phyloP scores from a whole-genome alignment of 2,888 invertebrate species.

The Epinotia brunnichana region DNA sequence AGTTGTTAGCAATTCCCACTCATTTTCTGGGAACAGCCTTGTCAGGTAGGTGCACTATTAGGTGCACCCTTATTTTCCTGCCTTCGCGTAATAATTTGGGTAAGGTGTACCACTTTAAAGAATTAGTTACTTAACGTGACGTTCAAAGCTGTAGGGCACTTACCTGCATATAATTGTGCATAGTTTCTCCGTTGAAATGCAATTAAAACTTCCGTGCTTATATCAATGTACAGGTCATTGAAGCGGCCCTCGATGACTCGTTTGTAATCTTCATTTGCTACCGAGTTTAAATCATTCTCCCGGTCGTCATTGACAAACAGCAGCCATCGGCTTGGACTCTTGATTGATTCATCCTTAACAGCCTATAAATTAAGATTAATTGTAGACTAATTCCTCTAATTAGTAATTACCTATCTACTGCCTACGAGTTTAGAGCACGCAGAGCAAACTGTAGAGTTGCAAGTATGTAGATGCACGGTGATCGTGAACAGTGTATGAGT shows the following conservation, averaged over 20 bases:
- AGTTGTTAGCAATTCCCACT: too few relatives aligned
- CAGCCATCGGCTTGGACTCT: conserved; percentile 44
- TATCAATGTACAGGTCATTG: conserved; percentile 17
- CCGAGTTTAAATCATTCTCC: conserved; percentile 1
- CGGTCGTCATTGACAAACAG: conserved; percentile 27
- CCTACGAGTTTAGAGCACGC: neutral
- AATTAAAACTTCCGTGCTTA: conserved; percentile 44
- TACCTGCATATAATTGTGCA: conserved; percentile 42
- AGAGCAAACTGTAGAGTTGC: too few relatives aligned
- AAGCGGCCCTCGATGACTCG: conserved; percentile 4
- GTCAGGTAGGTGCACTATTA: too few relatives aligned
- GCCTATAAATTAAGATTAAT: conserved; percentile 37
- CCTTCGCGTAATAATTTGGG: too few relatives aligned
- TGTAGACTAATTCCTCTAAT: neutral
- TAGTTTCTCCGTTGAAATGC: conserved; percentile 14
- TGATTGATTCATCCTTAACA: conserved; percentile 28
- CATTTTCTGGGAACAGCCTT: too few relatives aligned
- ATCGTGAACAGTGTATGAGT: too few relatives aligned
- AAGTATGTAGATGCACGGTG: too few relatives aligned
- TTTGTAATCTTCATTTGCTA: neutral
- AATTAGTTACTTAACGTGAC: neutral
- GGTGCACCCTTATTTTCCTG: too few relatives aligned
- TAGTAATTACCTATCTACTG: neutral
- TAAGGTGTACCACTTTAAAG: too few relatives aligned
- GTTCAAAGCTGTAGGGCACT: neutral